Evolutionary conservation across 2,888 invertebrate genomes (phyloP).

Genomic region (Agonopterix heracliana): DNA sequence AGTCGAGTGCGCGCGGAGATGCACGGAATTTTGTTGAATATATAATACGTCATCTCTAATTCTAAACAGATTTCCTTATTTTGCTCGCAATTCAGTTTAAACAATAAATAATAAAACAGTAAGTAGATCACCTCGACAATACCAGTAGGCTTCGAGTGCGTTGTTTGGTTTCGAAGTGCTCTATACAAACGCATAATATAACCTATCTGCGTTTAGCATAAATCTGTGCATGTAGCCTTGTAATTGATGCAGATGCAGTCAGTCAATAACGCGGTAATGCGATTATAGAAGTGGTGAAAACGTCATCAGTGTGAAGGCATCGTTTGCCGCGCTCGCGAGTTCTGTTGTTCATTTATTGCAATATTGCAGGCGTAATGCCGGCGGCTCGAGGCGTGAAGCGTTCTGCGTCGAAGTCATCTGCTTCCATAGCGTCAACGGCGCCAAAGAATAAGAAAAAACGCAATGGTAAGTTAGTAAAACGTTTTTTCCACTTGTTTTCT

Average conservation of each 20-base stretch:
- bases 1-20: too few relatives aligned
- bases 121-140: conserved; percentile 40
- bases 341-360: conserved; percentile 66
- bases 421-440: conserved; percentile 45
- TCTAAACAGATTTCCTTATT: conserved; percentile 45
- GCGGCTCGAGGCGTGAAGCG: conserved; percentile 71
- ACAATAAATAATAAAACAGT: conserved; percentile 42
- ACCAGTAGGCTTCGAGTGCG: conserved; percentile 25
- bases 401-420: conserved; percentile 61
- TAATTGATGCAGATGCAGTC: conserved; percentile 55
- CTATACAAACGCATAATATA: conserved; percentile 73
- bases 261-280: conserved; percentile 48
- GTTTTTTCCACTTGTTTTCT: conserved; percentile 62
- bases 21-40: conserved; percentile 61
- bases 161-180: conserved; percentile 65
- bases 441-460: conserved; percentile 73
- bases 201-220: conserved; percentile 66
- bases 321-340: conserved; percentile 62
- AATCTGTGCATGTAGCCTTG: conserved; percentile 63
- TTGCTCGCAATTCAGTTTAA: conserved; percentile 36
- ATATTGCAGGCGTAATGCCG: conserved; percentile 73
- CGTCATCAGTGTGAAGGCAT: conserved; percentile 53
- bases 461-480: conserved; percentile 49
- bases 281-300: conserved; percentile 58
- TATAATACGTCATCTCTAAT: conserved; percentile 67